phyloP scores from a whole-genome alignment of 2,888 invertebrate species.

The Drosophila borborema region DNA sequence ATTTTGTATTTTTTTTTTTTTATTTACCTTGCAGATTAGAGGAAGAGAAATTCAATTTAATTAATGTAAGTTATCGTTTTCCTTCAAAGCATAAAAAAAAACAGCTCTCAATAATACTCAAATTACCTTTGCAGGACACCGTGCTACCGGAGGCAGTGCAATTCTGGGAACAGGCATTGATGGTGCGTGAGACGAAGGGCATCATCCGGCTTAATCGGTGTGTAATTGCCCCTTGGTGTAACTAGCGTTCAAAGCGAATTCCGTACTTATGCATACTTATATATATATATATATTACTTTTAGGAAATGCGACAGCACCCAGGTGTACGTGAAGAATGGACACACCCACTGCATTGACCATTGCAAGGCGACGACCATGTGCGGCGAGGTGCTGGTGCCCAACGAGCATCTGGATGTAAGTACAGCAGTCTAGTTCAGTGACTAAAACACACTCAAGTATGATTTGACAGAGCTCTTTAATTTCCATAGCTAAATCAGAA shows the following conservation, averaged over 20 bases:
- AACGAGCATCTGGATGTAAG: constrained; percentile 96
- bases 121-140: constrained; percentile 88
- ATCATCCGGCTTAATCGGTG: constrained; percentile 95
- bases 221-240: constrained; percentile 12
- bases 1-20: constrained; percentile 10
- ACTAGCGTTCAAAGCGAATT: not conserved
- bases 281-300: not conserved
- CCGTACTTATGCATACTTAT: not conserved
- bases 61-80: constrained; percentile 90
- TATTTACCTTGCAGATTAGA: constrained; percentile 89
- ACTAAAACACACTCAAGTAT: not conserved
- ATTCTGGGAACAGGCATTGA: constrained; percentile 97
- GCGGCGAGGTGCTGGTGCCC: constrained; percentile 98
- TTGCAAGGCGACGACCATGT: constrained; percentile 94
- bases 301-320: constrained; percentile 95
- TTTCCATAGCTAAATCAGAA: not conserved
- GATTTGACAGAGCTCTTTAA: not conserved
- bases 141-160: constrained; percentile 95
- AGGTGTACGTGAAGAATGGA: constrained; percentile 93
- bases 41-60: constrained; percentile 92
- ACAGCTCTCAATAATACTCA: constrained; percentile 6
- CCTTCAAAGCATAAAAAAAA: not conserved
- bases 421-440: not conserved
- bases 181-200: constrained; percentile 93
- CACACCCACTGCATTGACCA: constrained; percentile 94